phyloP scores from a whole-genome alignment of 2,113 vertebrate genomes.

The Poecile atricapillus region DNA sequence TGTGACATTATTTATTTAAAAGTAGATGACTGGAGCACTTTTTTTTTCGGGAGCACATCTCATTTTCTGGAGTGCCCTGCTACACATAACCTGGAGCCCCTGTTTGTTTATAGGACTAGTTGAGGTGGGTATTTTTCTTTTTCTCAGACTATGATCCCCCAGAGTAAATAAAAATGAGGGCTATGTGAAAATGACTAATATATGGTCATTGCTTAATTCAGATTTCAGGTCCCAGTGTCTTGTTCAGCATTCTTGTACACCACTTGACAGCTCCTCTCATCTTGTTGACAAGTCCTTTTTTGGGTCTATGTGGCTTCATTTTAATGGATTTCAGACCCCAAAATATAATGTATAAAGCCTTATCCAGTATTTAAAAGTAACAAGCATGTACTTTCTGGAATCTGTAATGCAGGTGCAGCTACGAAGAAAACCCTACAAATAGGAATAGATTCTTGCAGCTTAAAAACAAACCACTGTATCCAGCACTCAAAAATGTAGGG shows the following conservation, averaged over 20 bases:
- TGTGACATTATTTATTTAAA: slow-evolving; percentile 62
- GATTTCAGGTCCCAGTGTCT: not conserved
- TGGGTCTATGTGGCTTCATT: not conserved
- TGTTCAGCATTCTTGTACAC: slow-evolving; percentile 35
- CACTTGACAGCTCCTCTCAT: slow-evolving; percentile 44
- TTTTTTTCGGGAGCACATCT: slow-evolving; percentile 24
- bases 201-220: not conserved
- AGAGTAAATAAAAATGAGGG: slow-evolving; percentile 63
- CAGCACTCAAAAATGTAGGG: not conserved
- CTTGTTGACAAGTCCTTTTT: slow-evolving; percentile 1
- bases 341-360: slow-evolving; percentile 15
- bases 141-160: not conserved
- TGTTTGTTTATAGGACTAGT: slow-evolving; percentile 21
- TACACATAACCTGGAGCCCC: not conserved
- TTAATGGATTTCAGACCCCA: slow-evolving; percentile 37
- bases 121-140: not conserved
- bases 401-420: not conserved
- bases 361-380: slow-evolving; percentile 62
- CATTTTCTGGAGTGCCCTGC: slow-evolving; percentile 36
- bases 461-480: not conserved
- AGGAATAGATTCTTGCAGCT: not conserved
- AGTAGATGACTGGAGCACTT: not conserved
- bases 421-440: not conserved
- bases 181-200: not conserved
- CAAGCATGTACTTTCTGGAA: not conserved